Evolutionary conservation across 2,888 invertebrate genomes (phyloP), one percentile per base, ranked within the genome.

Genomic region (Drosophila longiperda): DNA sequence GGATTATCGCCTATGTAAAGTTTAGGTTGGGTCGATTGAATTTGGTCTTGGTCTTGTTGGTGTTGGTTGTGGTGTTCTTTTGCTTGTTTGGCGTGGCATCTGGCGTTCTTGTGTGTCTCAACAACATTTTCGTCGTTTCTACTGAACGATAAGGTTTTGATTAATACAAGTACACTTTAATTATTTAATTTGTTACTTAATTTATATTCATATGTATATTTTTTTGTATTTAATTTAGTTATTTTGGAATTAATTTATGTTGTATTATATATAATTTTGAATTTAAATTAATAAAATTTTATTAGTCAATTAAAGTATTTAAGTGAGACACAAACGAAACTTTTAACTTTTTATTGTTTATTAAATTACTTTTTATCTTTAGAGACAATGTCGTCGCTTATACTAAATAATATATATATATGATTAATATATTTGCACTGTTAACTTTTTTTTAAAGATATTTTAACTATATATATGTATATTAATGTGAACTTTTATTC

Each of bases 61-160:
- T n/a, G 29, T 50, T 50, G 50, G 50, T 32, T n/a, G 26, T 29
- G 49, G 17, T 29, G 49, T 49, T 29, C n/a, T 32, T 17, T 40
- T 40, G 26, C 23, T 45, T 54, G 11, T 53, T 72, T 65, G 20
- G 50, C 23, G 23, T 52, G 48, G n/a, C 34, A 42, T 50, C 29
- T 66, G 15, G 53, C 36, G 40, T 26, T 66, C 49, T 59, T 70
- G 9, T 65, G 42, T 26, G 61, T 33, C 17, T 68, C 67, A 53
- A 59, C 66, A 64, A 63, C 80, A 85, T 85, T 83, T 81, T 88
- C 80, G 36, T 90, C 82, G 70, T 82, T 82, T 75, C 89, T 89
- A 38, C 38, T 38, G 26, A 55, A n/a, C n/a, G n/a, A 29, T 2
- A 36, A 38, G 15, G 8, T 3, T 45, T 45, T 15, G 8, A 45